A percentile compares a stretch with the other conserved stretches of the same genome.
Conservation (phyloP, 2,797 vertebrate species). For the Urocyon cinereoargenteus region DNA sequence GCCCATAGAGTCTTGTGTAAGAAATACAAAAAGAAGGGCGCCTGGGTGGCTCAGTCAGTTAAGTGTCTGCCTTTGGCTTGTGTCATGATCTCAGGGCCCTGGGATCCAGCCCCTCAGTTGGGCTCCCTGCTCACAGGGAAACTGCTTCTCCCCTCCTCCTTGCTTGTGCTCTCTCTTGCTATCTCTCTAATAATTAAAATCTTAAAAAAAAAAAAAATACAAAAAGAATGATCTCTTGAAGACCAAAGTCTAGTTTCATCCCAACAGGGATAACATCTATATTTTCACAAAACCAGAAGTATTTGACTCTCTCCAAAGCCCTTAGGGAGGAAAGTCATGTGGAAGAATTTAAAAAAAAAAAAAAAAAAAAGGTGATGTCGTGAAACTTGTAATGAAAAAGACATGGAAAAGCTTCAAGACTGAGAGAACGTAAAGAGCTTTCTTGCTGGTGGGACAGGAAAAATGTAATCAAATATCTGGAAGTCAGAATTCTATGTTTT, state of each 20-base stretch:
- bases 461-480: slow-evolving; percentile 38
- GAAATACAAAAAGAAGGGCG: not conserved
- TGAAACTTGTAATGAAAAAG: slow-evolving; percentile 17
- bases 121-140: not conserved
- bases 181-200: not conserved
- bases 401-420: not conserved
- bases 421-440: not conserved
- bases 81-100: not conserved
- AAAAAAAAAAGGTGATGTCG: not conserved
- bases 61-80: not conserved
- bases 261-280: not conserved
- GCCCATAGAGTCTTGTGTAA: not conserved
- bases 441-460: not conserved
- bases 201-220: not conserved
- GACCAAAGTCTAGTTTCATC: not conserved
- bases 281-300: slow-evolving; percentile 6
- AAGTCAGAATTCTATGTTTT: slow-evolving; percentile 52
- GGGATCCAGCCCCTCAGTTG: not conserved
- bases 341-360: not conserved
- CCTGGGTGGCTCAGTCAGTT: not conserved
- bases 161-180: not conserved
- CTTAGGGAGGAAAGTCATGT: not conserved
- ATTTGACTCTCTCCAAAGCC: not conserved
- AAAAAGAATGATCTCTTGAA: slow-evolving; percentile 27
- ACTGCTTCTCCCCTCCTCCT: not conserved